Evolutionary conservation across 2,113 vertebrate species (phyloP), one percentile per base, ranked within the genome.

Genomic region (Toxotes chatareus): DNA sequence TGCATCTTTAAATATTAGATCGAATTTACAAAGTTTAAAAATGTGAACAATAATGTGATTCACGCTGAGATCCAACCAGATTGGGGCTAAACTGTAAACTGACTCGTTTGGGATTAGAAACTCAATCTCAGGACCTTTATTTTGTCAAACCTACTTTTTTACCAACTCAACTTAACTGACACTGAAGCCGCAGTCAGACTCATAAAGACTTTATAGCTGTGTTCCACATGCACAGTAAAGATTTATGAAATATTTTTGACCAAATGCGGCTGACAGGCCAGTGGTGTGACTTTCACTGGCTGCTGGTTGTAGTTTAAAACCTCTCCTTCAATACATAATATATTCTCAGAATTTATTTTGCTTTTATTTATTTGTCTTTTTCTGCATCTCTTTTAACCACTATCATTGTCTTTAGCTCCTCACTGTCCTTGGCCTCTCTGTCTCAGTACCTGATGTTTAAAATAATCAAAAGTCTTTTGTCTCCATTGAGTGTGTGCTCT

Each of bases 381-480:
- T 68, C 16, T 3, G 3, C 34, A 4, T 7, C 13, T 53, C 49
- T 73, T 56, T 19, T 8, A 32, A n/a, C 47, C 17, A 27, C 9
- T 14, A 49, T 38, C 27, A 32, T 47, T 0, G 4, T 38, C 47
- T 2, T 1, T 16, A 32, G 53, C n/a, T 32, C 16, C 47, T 55
- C 2, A 6, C 7, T 27, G 5, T 46, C 57, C 57, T 73, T 79
- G 63, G 47, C 47, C n/a, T 61, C 12, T 13, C 75, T 36, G 51
- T 32, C 46, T 65, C 36, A 0, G 44, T 9, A 31, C 13, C 23
- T n/a, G 32, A 66, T 66, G 68, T 72, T 87, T 56, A 61, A 82
- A 87, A 76, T 79, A 65, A 79, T 81, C 63, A 61, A n/a, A 70
- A 36, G 27, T 64, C 49, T 70, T 83, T 85, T 81, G 62, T 67